Evolutionary conservation across 2,113 vertebrate genomes (phyloP), one percentile per base, ranked within the genome.

Genomic region (Pteronura brasiliensis): DNA sequence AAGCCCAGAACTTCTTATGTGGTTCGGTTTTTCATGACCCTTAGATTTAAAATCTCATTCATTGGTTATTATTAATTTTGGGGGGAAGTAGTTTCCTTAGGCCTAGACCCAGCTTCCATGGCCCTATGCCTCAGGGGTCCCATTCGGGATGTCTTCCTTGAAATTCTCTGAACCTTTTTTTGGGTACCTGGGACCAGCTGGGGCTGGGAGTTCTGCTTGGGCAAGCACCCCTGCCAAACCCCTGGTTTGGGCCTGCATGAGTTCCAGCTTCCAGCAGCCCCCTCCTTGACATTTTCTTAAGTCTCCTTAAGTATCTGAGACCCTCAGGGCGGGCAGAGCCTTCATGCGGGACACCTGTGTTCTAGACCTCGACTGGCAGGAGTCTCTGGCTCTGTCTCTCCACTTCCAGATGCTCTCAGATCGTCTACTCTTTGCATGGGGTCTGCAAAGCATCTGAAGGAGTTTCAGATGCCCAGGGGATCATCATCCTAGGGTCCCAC

Each of bases 401-500:
- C 52, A 80, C 52, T 88, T 65, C 17, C 42, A 79, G 23, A 10
- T 44, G 36, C 20, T 49, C 10, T 9, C 79, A 47, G 25, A 39
- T 29, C 31, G 21, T 77, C 47, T 55, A 7, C 5, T 17, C 42
- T 10, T n/a, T 12, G 36, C 17, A 47, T 14, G 27, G 59, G 5
- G 27, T 20, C 52, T 39, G 7, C 2, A 36, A 44, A 27, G 81
- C 7, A 18, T 17, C 14, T 27, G 57, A 69, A 39, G 36, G 52
- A 31, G 18, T 4, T 25, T 34, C n/a, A 52, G 81, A 18, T 4
- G 23, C 59, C 2, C 1, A 42, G 42, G 25, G 31, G 3, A n/a
- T 39, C 34, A 0, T 39, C 23, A 1, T 27, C 61, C 10, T 5
- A 34, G 44, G 8, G 3, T 15, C 13, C 23, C 13, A 1, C 0